A percentile compares a stretch with the other conserved stretches of the same genome.
phyloP scores from a whole-genome alignment of 2,797 vertebrate genomes.

The Pelodytes ibericus region DNA sequence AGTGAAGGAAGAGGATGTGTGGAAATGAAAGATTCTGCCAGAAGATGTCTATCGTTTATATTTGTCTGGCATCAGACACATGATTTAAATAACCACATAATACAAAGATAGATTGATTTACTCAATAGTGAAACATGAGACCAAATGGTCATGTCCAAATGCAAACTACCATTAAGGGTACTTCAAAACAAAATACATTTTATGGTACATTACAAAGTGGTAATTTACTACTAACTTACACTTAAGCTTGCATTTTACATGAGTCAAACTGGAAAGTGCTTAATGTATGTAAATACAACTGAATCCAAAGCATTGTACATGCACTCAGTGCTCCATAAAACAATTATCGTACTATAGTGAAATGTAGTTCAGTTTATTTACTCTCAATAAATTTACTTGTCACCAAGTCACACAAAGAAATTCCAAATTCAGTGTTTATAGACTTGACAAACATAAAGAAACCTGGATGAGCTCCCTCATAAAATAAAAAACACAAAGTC shows the following conservation, averaged over 20 bases:
- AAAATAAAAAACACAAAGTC: too few relatives aligned
- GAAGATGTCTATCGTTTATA: conserved; percentile 36
- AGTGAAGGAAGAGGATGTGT: conserved; percentile 18
- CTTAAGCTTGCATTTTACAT: background rate
- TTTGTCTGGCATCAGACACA: background rate
- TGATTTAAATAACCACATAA: conserved; percentile 10
- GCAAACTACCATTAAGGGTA: background rate
- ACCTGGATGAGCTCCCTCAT: too few relatives aligned
- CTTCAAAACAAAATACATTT: background rate
- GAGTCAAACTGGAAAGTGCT: too few relatives aligned
- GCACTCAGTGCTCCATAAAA: too few relatives aligned
- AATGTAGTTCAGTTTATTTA: too few relatives aligned
- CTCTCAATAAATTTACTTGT: too few relatives aligned
- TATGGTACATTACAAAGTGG: background rate
- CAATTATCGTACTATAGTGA: too few relatives aligned
- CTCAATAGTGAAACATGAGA: conserved; percentile 1
- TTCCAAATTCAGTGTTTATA: too few relatives aligned
- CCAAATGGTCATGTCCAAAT: conserved; percentile 25
- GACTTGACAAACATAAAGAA: too few relatives aligned
- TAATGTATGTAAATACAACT: too few relatives aligned
- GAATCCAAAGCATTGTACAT: too few relatives aligned
- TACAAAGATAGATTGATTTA: conserved; percentile 21
- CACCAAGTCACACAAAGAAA: too few relatives aligned
- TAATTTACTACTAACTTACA: background rate
- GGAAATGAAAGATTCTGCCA: conserved; percentile 17